A percentile compares a stretch with the other conserved stretches of the same genome.
phyloP scores from a whole-genome alignment of 2,113 vertebrate species.

The Dasyornis broadbenti region DNA sequence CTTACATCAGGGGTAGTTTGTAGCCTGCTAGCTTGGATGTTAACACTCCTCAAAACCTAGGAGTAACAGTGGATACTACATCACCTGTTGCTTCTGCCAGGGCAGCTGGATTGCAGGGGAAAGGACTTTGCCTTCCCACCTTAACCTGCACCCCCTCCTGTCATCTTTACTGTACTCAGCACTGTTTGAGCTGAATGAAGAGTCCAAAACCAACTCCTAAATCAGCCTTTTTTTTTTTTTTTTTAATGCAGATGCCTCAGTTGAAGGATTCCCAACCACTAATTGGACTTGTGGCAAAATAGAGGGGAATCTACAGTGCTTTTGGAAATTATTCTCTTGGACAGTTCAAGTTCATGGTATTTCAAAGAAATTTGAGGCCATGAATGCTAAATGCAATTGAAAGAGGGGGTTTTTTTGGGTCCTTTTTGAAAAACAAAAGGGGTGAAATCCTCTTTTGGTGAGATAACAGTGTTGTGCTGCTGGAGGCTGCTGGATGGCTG shows the following conservation, averaged over 20 bases:
- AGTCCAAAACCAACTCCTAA: neutral
- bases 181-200: neutral
- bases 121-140: neutral
- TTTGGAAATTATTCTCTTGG: neutral
- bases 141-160: neutral
- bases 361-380: neutral
- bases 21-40: neutral
- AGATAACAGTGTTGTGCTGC: neutral
- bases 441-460: neutral
- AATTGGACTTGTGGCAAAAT: neutral
- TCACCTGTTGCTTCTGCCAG: neutral
- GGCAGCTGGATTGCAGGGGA: slow-evolving; percentile 4
- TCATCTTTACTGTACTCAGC: neutral
- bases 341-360: neutral
- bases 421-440: neutral
- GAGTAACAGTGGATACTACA: neutral
- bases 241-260: neutral
- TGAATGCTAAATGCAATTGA: neutral
- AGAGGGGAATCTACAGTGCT: neutral
- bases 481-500: neutral
- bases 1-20: neutral
- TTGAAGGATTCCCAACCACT: neutral
- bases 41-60: neutral
- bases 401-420: neutral
- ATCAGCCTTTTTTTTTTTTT: neutral